phyloP scores from a whole-genome alignment of 2,113 vertebrate species.

The Mus spicilegus region DNA sequence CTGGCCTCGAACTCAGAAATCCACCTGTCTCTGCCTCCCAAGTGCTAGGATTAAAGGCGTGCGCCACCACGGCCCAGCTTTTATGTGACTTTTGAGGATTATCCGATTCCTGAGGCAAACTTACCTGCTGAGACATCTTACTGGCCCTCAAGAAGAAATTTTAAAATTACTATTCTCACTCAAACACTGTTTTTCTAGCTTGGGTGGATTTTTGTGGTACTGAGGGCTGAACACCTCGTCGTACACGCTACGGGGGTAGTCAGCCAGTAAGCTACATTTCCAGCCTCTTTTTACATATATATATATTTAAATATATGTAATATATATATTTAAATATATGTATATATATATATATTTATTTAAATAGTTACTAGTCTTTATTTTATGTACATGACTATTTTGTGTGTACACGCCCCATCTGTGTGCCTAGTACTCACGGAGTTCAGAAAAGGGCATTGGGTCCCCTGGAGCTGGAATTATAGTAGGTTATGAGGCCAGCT shows the following conservation, averaged over 20 bases:
- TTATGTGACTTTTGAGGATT: background rate
- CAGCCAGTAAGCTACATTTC: background rate
- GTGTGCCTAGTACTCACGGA: background rate
- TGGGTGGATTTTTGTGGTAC: background rate
- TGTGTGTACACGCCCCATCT: background rate
- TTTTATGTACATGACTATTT: background rate
- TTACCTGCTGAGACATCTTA: background rate
- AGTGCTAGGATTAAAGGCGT: too few relatives aligned
- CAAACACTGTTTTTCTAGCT: background rate
- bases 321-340: too few relatives aligned
- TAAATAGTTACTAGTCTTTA: background rate
- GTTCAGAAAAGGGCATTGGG: background rate
- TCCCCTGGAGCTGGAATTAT: background rate
- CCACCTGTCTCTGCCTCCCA: too few relatives aligned
- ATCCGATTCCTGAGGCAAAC: background rate
- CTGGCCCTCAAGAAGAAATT: background rate
- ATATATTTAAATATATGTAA: too few relatives aligned
- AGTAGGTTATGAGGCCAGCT: background rate
- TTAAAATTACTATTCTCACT: background rate
- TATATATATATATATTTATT: too few relatives aligned
- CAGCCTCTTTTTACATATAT: background rate
- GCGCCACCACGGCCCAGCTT: too few relatives aligned
- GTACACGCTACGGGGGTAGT: background rate
- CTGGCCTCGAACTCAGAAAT: too few relatives aligned
- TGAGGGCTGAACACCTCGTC: background rate